A percentile compares a stretch with the other conserved stretches of the same genome.
These are phyloP conservation scores for Andrena marginata DNA, from an alignment of 2,888 invertebrate species.

Conservation along the genomic window DNA sequence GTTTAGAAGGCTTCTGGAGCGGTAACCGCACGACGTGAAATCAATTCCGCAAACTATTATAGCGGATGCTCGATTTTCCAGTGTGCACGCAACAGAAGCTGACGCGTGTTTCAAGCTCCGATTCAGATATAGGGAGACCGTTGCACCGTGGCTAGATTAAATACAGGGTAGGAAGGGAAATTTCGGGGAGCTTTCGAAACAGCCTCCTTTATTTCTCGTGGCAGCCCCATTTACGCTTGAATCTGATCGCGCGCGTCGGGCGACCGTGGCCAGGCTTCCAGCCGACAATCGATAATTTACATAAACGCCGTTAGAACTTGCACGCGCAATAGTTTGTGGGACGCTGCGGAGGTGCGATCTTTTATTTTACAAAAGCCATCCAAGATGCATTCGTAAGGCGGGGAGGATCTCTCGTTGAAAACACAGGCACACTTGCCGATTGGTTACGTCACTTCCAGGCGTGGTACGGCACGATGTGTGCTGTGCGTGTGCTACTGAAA, in stretches of 20 bases:
- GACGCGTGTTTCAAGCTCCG: conserved; percentile 14
- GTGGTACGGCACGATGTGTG: conserved; percentile 77
- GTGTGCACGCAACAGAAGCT: neutral
- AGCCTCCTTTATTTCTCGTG: neutral
- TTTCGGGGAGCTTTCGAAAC: neutral
- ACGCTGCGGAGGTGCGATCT: conserved; percentile 6
- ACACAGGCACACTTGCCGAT: conserved; percentile 63
- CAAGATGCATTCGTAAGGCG: conserved; percentile 42
- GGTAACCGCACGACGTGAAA: conserved; percentile 28
- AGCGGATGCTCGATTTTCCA: conserved; percentile 8
- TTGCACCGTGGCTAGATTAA: neutral
- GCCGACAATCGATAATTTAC: neutral
- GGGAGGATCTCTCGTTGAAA: conserved; percentile 44
- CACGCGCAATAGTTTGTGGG: neutral
- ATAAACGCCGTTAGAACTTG: neutral
- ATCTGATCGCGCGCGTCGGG: neutral
- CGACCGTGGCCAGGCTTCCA: neutral
- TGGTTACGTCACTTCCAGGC: conserved; percentile 85
- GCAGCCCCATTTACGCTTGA: neutral
- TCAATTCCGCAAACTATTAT: conserved; percentile 62
- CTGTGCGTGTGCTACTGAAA: conserved; percentile 80
- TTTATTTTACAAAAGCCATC: conserved; percentile 24
- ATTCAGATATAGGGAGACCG: neutral
- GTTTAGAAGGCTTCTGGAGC: conserved; percentile 50
- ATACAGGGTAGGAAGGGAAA: neutral